These are phyloP conservation scores for Caenorhabditis briggsae DNA, from an alignment of 1,140 invertebrate genomes.

Conservation along the genomic window DNA sequence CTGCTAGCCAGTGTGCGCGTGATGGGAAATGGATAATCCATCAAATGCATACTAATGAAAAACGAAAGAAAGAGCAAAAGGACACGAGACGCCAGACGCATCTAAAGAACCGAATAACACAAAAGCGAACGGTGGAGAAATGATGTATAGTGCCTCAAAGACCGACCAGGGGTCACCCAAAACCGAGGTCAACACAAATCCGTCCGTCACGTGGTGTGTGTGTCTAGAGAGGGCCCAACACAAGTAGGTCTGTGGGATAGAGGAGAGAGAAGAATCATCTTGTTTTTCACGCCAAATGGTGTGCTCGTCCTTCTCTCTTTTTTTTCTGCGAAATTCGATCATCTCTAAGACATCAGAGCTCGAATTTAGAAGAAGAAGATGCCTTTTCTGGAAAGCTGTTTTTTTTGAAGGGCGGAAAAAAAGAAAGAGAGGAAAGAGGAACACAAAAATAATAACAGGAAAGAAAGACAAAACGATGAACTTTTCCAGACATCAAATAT, in stretches of 20 bases:
- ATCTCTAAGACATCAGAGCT: slow-evolving; percentile 32
- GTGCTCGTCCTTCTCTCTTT: not conserved
- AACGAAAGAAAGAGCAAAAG: not conserved
- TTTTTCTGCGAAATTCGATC: slow-evolving; percentile 19
- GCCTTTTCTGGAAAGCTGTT: slow-evolving; percentile 13
- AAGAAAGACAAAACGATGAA: not conserved
- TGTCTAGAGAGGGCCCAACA: not conserved
- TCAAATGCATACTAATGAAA: slow-evolving; percentile 34
- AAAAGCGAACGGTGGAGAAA: not conserved
- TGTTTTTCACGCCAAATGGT: not conserved
- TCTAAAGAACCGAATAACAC: not conserved
- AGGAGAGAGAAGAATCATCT: not conserved
- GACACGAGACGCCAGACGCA: not conserved
- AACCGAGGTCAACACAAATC: slow-evolving; percentile 6
- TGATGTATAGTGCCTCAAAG: slow-evolving; percentile 7
- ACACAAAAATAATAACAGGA: slow-evolving; percentile 8
- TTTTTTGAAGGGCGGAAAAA: not conserved
- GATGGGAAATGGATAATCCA: not conserved
- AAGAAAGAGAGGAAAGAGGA: not conserved
- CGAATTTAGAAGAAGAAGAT: not conserved
- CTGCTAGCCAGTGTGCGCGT: not conserved
- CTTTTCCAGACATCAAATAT: not conserved
- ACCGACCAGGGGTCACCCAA: slow-evolving; percentile 24
- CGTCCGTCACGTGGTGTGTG: not conserved
- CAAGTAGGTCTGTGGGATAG: not conserved